Evolutionary conservation across 2,113 vertebrate species (phyloP), one percentile per base, ranked within the genome.

Genomic region (Saccopteryx leptura): DNA sequence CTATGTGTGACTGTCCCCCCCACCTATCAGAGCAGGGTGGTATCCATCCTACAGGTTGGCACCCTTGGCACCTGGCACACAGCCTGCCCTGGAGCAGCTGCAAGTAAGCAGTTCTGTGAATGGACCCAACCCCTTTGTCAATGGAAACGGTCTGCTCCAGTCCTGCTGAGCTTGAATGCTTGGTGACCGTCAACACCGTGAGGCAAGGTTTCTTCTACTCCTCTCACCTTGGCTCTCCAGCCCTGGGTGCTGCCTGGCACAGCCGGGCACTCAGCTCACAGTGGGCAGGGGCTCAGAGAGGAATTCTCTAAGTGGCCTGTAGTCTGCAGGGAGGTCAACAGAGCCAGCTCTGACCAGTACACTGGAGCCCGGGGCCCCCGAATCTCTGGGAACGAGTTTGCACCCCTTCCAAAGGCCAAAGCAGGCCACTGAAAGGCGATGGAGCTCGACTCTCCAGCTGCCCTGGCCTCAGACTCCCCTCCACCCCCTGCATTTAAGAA

Each of bases 121-220:
- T 56, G 17, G 17, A 5, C 23, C 17, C 50, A 6, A 7, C 48
- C n/a, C 31, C 24, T 66, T 17, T 19, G 13, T 39, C 72, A 1
- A 2, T 23, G n/a, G 50, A 21, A 46, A 46, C 2, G 24, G n/a
- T 33, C 31, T 28, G 39, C 60, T 28, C 18, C 24, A 6, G 39
- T 65, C 60, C 24, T 65, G 17, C 31, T 78, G 75, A n/a, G n/a
- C 28, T 18, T 19, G 33, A 65, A 50, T 83, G 26, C 26, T 82
- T 26, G 15, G 18, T 48, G 48, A n/a, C 50, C 4, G 1, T 23
- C 11, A 52, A 14, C 0, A 0, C 18, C 18, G 1, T 4, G 33
- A 58, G 63, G 75, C 0, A 0, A 66, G 48, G 18, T 21, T 17
- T 39, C n/a, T 18, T 39, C n/a, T 18, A 4, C 52, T 66, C 88